These are phyloP conservation scores for Onychostoma macrolepis DNA, from an alignment of 2,113 vertebrate genomes.

Conservation along the genomic window DNA sequence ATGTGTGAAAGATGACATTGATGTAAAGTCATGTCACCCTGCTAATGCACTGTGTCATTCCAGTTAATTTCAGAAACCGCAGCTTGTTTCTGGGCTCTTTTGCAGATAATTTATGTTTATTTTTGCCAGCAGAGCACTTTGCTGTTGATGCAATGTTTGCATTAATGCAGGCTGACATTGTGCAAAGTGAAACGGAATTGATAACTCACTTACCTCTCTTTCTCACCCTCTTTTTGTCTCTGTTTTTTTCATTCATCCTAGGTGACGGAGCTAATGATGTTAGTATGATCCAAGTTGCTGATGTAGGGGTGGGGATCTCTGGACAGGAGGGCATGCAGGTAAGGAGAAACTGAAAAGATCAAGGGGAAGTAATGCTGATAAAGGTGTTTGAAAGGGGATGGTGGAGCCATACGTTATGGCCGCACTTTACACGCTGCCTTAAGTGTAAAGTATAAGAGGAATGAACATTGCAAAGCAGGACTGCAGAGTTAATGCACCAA, in stretches of 20 bases:
- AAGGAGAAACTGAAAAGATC: conserved; percentile 53
- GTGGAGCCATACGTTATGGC: not conserved
- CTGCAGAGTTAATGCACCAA: conserved; percentile 19
- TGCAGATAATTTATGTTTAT: conserved; percentile 43
- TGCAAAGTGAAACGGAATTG: conserved; percentile 11
- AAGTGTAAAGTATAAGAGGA: not conserved
- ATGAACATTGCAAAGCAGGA: conserved; percentile 33
- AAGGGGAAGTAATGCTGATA: not conserved
- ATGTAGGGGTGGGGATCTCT: conserved; percentile 96
- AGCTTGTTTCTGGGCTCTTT: conserved; percentile 53
- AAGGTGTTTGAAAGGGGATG: not conserved
- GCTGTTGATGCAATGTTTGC: conserved; percentile 58
- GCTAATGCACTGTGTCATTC: not conserved
- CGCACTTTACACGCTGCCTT: not conserved
- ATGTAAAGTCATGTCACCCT: conserved; percentile 23
- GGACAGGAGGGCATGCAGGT: conserved; percentile 99
- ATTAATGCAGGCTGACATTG: conserved; percentile 49
- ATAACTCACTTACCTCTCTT: not conserved
- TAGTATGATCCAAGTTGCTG: conserved; percentile 99
- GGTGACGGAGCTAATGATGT: conserved; percentile 98
- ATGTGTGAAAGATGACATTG: conserved; percentile 32
- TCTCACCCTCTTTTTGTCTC: not conserved
- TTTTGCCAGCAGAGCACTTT: conserved; percentile 58
- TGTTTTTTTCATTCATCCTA: conserved; percentile 64
- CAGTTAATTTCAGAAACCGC: conserved; percentile 6